phyloP scores from a whole-genome alignment of 2,113 vertebrate genomes.

The Neofelis nebulosa region DNA sequence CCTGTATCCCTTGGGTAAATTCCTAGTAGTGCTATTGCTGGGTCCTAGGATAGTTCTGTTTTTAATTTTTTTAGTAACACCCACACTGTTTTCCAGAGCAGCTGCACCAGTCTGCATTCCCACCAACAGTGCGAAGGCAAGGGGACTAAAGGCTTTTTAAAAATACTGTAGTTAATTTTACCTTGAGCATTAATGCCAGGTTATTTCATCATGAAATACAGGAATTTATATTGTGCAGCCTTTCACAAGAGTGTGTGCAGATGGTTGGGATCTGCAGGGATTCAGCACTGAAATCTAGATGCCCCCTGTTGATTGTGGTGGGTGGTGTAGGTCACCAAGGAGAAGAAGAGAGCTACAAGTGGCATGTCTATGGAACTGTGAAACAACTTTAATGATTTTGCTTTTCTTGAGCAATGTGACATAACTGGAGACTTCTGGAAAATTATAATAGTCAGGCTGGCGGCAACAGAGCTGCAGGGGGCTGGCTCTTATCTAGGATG shows the following conservation, averaged over 20 bases:
- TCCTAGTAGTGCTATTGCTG: too few relatives aligned
- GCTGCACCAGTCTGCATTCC: too few relatives aligned
- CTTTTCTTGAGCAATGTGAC: neutral
- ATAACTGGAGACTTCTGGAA: slow-evolving; percentile 18
- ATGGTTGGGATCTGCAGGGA: neutral
- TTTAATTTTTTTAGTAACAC: too few relatives aligned
- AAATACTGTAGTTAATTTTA: fast-evolving
- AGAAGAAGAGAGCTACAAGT: neutral
- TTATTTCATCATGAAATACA: neutral
- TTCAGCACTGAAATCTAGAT: neutral
- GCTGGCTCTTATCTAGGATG: neutral
- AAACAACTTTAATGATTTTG: neutral
- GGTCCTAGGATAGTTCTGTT: too few relatives aligned
- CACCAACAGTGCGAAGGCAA: too few relatives aligned
- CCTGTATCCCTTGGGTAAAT: too few relatives aligned
- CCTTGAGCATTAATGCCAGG: neutral
- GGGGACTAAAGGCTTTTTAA: neutral
- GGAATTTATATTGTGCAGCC: neutral
- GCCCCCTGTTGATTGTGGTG: neutral
- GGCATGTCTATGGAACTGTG: neutral
- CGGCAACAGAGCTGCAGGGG: neutral
- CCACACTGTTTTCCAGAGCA: too few relatives aligned
- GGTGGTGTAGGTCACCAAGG: neutral
- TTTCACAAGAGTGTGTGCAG: neutral
- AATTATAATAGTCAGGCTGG: neutral